Evolutionary conservation across 1,140 invertebrate species (phyloP).

Genomic region (Neodiprion lecontei): DNA sequence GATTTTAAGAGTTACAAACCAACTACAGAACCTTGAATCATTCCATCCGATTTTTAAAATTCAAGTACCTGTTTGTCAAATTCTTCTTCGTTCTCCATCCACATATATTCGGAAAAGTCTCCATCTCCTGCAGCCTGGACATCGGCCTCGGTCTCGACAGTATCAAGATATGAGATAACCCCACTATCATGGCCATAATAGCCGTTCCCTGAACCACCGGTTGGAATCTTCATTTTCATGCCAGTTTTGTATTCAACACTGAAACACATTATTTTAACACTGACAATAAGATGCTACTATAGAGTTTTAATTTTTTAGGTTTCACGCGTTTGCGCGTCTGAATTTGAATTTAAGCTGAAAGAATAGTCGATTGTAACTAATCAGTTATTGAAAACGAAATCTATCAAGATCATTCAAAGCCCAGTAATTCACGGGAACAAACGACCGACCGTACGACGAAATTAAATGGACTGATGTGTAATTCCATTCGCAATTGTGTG

Average conservation of each 20-base stretch:
- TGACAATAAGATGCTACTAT: neutral
- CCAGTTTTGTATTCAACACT: slow-evolving; percentile 37
- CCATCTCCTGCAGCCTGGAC: slow-evolving; percentile 66
- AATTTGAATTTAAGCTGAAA: neutral
- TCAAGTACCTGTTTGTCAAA: slow-evolving; percentile 80
- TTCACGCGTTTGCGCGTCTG: neutral
- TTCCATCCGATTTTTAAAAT: neutral
- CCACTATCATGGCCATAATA: slow-evolving; percentile 63
- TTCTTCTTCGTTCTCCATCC: slow-evolving; percentile 92
- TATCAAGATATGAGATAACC: slow-evolving; percentile 57
- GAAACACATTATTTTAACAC: slow-evolving; percentile 20
- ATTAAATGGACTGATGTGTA: neutral
- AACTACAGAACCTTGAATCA: slow-evolving; percentile 8
- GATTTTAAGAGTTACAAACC: slow-evolving; percentile 20
- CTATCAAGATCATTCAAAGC: neutral
- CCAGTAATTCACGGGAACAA: neutral
- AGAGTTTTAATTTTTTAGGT: neutral
- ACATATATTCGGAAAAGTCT: slow-evolving; percentile 88
- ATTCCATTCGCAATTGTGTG: neutral
- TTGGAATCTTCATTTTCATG: slow-evolving; percentile 68
- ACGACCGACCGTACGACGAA: neutral
- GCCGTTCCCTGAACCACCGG: slow-evolving; percentile 60
- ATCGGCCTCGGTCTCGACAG: slow-evolving; percentile 61
- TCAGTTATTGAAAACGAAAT: neutral
- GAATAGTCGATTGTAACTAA: no score